A percentile compares a stretch with the other conserved stretches of the same genome.
Evolutionary conservation across 2,888 invertebrate genomes (phyloP).

Genomic region (Drosophila testacea): DNA sequence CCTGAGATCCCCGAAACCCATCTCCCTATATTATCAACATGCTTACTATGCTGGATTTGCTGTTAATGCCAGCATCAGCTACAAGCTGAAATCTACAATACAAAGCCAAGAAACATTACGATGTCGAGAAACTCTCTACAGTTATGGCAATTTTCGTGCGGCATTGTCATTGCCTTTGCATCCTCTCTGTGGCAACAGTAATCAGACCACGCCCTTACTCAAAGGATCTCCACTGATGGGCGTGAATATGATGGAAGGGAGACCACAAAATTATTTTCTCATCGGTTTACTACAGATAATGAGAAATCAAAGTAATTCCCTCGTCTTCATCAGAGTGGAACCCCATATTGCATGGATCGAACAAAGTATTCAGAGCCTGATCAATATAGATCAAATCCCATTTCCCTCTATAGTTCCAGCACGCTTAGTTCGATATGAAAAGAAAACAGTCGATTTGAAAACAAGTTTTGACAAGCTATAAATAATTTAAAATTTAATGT

Average conservation of each 20-base stretch:
- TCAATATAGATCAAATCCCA: not conserved
- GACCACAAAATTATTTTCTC: slow-evolving; percentile 30
- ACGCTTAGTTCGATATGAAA: not conserved
- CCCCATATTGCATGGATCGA: slow-evolving; percentile 38
- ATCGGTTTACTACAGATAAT: slow-evolving; percentile 27
- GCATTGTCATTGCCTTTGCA: slow-evolving; percentile 4
- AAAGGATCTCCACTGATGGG: slow-evolving; percentile 45
- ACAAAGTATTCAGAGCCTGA: slow-evolving; percentile 1
- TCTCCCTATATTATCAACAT: slow-evolving; percentile 8
- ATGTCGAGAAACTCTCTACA: slow-evolving; percentile 8
- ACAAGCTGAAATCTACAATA: slow-evolving; percentile 31
- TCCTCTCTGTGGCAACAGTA: slow-evolving; percentile 33
- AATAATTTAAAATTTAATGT: too few species aligned
- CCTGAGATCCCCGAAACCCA: slow-evolving; percentile 7
- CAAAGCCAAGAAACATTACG: slow-evolving; percentile 19
- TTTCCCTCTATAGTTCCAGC: not conserved
- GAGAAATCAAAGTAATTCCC: not conserved
- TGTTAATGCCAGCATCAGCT: not conserved
- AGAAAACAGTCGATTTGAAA: too few species aligned
- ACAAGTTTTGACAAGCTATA: too few species aligned
- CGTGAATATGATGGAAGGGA: slow-evolving; percentile 2
- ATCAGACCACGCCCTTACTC: slow-evolving; percentile 11
- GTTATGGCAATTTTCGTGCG: not conserved
- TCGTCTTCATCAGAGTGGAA: slow-evolving; percentile 29
- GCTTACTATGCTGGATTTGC: slow-evolving; percentile 30